Evolutionary conservation across 2,113 vertebrate species (phyloP).

Genomic region (Ophthalmotilapia sp.): DNA sequence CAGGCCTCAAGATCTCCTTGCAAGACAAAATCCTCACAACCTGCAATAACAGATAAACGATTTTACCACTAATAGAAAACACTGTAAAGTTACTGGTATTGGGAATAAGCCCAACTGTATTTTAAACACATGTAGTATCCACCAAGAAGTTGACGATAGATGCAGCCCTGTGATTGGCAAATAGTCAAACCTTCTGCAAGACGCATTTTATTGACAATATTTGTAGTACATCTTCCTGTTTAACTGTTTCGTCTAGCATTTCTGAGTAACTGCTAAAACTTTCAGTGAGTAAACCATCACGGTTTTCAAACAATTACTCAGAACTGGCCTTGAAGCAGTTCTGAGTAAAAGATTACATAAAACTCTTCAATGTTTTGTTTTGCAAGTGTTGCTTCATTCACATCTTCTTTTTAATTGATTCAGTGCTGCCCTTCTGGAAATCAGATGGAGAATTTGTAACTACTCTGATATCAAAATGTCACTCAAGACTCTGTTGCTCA

Average conservation of each 20-base stretch:
- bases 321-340: neutral
- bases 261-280: neutral
- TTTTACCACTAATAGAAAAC: neutral
- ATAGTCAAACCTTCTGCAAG: neutral
- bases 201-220: rapidly evolving
- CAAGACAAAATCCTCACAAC: neutral
- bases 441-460: neutral
- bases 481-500: neutral
- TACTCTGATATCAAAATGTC: neutral
- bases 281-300: neutral
- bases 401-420: neutral
- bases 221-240: neutral
- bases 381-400: neutral
- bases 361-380: neutral
- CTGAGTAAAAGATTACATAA: neutral
- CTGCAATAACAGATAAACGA: neutral
- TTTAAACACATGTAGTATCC: neutral
- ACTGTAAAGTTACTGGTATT: neutral
- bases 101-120: neutral
- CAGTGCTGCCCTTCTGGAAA: neutral
- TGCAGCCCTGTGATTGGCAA: neutral
- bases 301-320: neutral
- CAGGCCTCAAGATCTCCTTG: neutral
- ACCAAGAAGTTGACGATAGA: neutral
- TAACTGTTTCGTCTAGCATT: rapidly evolving